A percentile compares a stretch with the other conserved stretches of the same genome.
Conservation (phyloP, 1,140 invertebrate species). For the Listronotus bonariensis region DNA sequence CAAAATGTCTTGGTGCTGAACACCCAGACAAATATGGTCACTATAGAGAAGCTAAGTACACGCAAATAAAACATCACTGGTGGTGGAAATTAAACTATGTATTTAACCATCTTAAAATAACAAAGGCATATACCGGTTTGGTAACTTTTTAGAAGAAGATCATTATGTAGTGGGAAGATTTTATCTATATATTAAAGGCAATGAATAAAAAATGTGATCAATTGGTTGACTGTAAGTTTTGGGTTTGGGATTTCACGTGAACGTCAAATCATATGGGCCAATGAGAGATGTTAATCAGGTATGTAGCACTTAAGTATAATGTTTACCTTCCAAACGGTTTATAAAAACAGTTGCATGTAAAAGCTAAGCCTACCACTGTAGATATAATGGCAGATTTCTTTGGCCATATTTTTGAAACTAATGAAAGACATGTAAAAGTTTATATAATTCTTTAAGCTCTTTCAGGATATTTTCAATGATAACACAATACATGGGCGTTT, state of each 20-base stretch:
- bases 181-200: slow-evolving; percentile 82
- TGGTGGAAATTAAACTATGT: slow-evolving; percentile 96
- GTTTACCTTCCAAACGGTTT: no score
- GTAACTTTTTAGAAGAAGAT: slow-evolving; percentile 95
- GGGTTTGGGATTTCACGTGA: no score
- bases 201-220: slow-evolving; percentile 61
- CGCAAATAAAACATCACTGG: slow-evolving; percentile 99
- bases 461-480: no score
- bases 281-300: background rate
- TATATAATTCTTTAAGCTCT: no score
- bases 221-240: no score
- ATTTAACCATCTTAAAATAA: slow-evolving; percentile 76
- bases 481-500: no score
- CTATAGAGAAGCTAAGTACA: slow-evolving; percentile 94
- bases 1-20: slow-evolving; percentile 87
- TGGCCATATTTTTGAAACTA: no score
- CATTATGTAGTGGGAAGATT: slow-evolving; percentile 96
- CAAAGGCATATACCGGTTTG: slow-evolving; percentile 73
- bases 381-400: no score
- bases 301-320: no score
- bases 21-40: slow-evolving; percentile 95
- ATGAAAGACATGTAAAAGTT: no score
- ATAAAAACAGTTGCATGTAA: no score
- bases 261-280: background rate
- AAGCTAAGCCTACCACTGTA: no score